Evolutionary conservation across 1,140 invertebrate species (phyloP), one percentile per base, ranked within the genome.

Genomic region (Leptoteleia sp.): DNA sequence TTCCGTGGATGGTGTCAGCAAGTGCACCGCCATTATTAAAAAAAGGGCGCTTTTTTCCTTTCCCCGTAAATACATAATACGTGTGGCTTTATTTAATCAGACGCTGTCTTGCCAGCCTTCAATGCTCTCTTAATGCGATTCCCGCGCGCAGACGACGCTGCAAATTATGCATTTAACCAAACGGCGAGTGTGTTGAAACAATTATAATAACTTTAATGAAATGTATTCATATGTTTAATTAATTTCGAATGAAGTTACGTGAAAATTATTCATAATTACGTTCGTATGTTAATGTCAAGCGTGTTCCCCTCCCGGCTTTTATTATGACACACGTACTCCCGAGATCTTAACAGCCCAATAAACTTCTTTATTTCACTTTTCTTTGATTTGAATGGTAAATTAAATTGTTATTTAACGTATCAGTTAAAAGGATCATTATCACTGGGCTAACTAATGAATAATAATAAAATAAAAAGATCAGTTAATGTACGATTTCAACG

Each of bases 1-100:
- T 72, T 72, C 16, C 42, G 55, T 57, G 54, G 71, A 78, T 62
- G 61, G 81, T 72, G 72, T 73, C 45, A 62, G 65, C 43, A 55
- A 72, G 52, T 55, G 59, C 12, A 48, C 45, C 6, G 27, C 16
- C 45, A 33, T 54, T 76, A 55, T 65, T 70, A n/a, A n/a, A 80
- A 72, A 65, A 54, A 62, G 29, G 42, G 38, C 29, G 27, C 8
- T 7, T 12, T 29, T 57, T 59, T 22, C 27, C 45, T 52, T 61
- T 71, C 33, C 67, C 61, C 61, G 48, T 48, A 61, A 55, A 33
- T 35, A 61, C 55, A n/a, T n/a, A 50, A 59, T 22, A 52, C 5
- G 15, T 42, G 47, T 9, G 2, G 9, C 35, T 61, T 55, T 27
- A 33, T 64, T 54, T 71, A 62, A 71, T 71, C 55, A 61, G 25